Base-by-base conservation (phyloP, 1,140 invertebrate genomes). In the Hycleus cichorii region DNA sequence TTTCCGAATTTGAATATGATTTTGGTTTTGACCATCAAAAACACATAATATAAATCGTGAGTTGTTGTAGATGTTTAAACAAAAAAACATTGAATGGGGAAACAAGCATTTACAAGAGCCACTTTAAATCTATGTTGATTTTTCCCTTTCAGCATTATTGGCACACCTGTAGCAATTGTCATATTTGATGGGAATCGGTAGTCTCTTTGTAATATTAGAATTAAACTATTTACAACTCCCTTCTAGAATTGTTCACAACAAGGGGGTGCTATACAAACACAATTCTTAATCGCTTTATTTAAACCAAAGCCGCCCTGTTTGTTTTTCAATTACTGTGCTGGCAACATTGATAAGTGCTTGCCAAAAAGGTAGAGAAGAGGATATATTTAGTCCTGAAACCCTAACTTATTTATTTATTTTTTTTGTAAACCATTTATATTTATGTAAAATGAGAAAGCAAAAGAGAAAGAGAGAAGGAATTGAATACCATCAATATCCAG, bases 11-110 rank as follows among this genome's bases (percentile, higher is more conserved):
- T 60, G 49, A 60, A 60, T 60, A 57, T 57, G 42, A 52, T 49
- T 54, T 60, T 44, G 59, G 53, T 57, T 50, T 53, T 57, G 51
- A 53, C 53, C 59, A 60, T 60, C 59, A 60, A 60, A 60, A 57
- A 60, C 53, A 53, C 59, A 60, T 60, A 60, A 60, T 60, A 60
- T 60, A 60, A 60, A 60, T 60, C 59, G 53, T 47, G 27, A 51
- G 46, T 5, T 32, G 46, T 5, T 32, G 32, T 32, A 5, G 32
- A 32, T 32, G 2, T 32, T 32, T 32, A 32, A 32, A 32, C 18
- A 18, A 32, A 32, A 4, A 32, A 32, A 32, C 32, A 7, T 18
- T 18, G 7, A 32, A 32, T 32, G 32, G 7, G 32, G 7, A 32
- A 32, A 32, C 32, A 32, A 32, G 32, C 32, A 32, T 32, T 32